Conservation (phyloP, 2,888 invertebrate genomes). For the Apodemia duryi region DNA sequence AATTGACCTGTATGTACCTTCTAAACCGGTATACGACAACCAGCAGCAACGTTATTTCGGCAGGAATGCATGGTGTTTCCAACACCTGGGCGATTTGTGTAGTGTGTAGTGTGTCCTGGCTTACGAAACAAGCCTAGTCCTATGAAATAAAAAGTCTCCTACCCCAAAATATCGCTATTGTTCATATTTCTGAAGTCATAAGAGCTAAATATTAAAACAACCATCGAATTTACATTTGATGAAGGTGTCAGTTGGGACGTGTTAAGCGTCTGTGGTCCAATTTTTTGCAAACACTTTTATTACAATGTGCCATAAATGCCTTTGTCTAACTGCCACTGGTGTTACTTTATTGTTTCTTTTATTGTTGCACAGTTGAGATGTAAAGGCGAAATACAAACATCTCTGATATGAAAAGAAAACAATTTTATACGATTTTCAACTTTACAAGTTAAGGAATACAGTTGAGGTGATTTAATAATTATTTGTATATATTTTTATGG, state of each 20-base stretch:
- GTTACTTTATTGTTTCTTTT: slow-evolving; percentile 57
- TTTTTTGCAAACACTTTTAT: slow-evolving; percentile 26
- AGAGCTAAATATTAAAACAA: not conserved
- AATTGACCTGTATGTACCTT: too few relatives aligned
- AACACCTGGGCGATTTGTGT: too few relatives aligned
- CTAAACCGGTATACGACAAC: too few relatives aligned
- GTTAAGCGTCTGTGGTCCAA: not conserved
- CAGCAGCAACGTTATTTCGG: too few relatives aligned
- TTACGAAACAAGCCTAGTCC: too few relatives aligned
- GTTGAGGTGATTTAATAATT: not conserved
- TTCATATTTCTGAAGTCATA: not conserved
- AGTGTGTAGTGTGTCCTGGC: too few relatives aligned
- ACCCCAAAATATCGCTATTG: not conserved
- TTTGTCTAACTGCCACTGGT: slow-evolving; percentile 66
- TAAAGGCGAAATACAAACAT: not conserved
- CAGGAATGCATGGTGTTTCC: too few relatives aligned
- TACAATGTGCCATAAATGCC: slow-evolving; percentile 54
- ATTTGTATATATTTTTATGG: not conserved
- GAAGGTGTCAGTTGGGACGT: not conserved
- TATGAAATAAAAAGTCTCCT: not conserved
- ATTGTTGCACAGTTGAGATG: slow-evolving; percentile 25
- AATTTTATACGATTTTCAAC: not conserved
- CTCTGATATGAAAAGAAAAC: not conserved
- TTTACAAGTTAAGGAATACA: not conserved
- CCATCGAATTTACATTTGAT: slow-evolving; percentile 3